Base-by-base conservation (phyloP, 2,888 invertebrate genomes). In the Mesoligia furuncula region DNA sequence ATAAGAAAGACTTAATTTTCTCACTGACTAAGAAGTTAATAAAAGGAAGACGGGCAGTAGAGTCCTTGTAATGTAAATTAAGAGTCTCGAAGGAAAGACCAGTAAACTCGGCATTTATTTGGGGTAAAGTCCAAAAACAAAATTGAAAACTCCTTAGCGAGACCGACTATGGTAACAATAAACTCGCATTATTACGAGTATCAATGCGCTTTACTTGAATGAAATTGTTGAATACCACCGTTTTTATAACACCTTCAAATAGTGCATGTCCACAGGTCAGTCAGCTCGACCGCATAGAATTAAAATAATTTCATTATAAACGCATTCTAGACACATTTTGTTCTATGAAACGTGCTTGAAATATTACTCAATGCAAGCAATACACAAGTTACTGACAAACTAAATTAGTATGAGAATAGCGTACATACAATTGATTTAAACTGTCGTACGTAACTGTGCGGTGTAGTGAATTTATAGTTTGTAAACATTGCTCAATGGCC, bases 391-490 rank as follows among this genome's bases (percentile, higher is more conserved):
- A 74, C 17, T 70, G 57, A 61, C 39, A 8, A 64, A 68, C 7
- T 54, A 31, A 62, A 80, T 88, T 80, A 74, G 75, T 81, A 87
- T 85, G 79, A 36, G 54, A 39, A 66, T 39, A 64, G 11, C 68
- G 70, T 80, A 51, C n/a, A 67, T 15, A 81, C 77, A 85, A 87
- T 88, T 82, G 85, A 88, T 88, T 87, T 79, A 88, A 85, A 78
- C 68, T 54, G 75, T 75, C 72, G 77, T 82, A 81, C 54, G 79
- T 83, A 73, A 85, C 75, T 71, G 83, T 87, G 42, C 13, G 62
- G 45, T 77, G 75, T 77, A 39, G 73, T 75, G 11, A 69, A 81
- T 87, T 81, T 88, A 88, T 88, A 77, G 78, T 83, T 88, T 74
- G 76, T 88, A 88, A 87, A 88, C 83, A 87, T 68, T 73, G 59